A percentile compares a stretch with the other conserved stretches of the same genome.
These are phyloP conservation scores for Gracilinanus agilis DNA, from an alignment of 2,113 vertebrate species.

Conservation along the genomic window DNA sequence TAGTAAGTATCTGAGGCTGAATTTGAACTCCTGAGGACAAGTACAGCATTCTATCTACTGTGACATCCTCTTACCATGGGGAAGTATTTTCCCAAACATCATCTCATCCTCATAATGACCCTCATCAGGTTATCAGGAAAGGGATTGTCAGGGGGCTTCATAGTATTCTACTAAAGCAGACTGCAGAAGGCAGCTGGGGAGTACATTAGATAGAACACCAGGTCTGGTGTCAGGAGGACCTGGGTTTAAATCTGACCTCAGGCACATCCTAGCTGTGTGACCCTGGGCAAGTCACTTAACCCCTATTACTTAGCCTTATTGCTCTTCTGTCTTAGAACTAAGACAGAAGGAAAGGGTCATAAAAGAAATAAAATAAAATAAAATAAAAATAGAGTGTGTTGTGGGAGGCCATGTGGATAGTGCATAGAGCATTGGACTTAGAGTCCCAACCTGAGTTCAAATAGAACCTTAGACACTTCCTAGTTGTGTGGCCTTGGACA, in stretches of 20 bases:
- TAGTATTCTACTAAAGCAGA: background rate
- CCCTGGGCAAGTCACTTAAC: background rate
- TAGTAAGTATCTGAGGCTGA: background rate
- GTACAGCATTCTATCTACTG: background rate
- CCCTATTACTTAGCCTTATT: too few species aligned
- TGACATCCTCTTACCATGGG: background rate
- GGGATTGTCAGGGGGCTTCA: background rate
- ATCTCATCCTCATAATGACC: background rate
- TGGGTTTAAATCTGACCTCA: background rate
- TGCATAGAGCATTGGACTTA: background rate
- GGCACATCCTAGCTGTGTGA: background rate
- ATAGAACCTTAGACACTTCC: background rate
- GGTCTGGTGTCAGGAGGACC: background rate
- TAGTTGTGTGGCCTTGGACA: background rate
- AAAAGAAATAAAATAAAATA: too few species aligned
- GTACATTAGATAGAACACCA: background rate
- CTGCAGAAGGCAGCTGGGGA: background rate
- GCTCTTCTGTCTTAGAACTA: too few species aligned
- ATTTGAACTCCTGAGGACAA: background rate
- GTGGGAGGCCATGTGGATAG: background rate
- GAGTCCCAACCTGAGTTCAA: background rate
- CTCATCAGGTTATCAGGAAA: background rate
- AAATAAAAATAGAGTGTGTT: background rate
- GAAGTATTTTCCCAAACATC: background rate
- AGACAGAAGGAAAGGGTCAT: too few species aligned